Base-by-base conservation (phyloP, 1,140 invertebrate species). In the Cataglyphis hispanica region DNA sequence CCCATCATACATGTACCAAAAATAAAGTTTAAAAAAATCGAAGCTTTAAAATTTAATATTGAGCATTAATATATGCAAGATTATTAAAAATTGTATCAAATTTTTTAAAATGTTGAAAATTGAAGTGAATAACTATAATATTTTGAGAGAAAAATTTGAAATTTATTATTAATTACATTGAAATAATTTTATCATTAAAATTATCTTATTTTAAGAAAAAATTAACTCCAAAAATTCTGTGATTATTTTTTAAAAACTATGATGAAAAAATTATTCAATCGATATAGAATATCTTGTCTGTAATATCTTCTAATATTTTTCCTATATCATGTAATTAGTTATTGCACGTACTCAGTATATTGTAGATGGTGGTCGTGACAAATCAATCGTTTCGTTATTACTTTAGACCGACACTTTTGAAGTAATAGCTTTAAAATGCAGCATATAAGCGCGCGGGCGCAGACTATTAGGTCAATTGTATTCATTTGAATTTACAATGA, bases 401-500 rank as follows among this genome's bases (percentile, higher is more conserved):
- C 34, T 56, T 53, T 27, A 67, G 16, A 31, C 16, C 22, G 43
- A 40, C 16, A 50, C 77, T 80, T 80, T 80, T 34, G 34, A 40
- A 69, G 31, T n/a, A 63, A 13, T 69, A 53, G 8, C 63, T 69
- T 56, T 7, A 40, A 56, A 80, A 40, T 34, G 31, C 64, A 40
- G 46, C 16, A 31, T 58, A n/a, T 22, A 56, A 50, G 1, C 16
- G 46, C 46, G 46, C 46, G 22, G 13, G 64, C 64, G 64, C 64
- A 34, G 31, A 10, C 37, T 70, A 70, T 70, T 70, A 80, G 16
- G 22, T 22, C 46, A 46, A 70, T 5, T 27, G 43, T 56, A 56
- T 34, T 37, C 34, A 56, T 80, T 80, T 70, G 64, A 80, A 80
- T 80, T 37, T 19, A 56, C 34, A 80, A 69, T 80, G 16, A 80